phyloP scores from a whole-genome alignment of 2,888 invertebrate genomes.

The Noctua fimbriata region DNA sequence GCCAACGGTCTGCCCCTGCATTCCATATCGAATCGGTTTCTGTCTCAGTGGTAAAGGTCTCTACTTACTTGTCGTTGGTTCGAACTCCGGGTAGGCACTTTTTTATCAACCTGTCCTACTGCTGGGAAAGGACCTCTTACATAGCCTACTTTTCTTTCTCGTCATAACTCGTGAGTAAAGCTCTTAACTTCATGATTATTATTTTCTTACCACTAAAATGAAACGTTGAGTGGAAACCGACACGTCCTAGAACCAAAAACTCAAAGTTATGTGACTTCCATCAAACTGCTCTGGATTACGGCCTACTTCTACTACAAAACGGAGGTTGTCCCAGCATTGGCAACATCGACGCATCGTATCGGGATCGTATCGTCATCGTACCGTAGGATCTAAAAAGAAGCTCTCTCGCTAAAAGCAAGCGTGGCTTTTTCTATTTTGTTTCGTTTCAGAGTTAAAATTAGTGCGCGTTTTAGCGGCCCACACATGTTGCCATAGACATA shows the following conservation, averaged over 20 bases:
- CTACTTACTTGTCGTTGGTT: not conserved
- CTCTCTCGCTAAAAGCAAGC: conserved; percentile 74
- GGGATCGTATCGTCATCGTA: conserved; percentile 52
- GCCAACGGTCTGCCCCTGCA: not conserved
- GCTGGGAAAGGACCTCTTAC: not conserved
- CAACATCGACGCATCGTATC: not conserved
- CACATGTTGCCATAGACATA: conserved; percentile 36
- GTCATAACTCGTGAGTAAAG: not conserved
- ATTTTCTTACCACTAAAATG: not conserved
- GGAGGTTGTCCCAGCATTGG: too few species aligned
- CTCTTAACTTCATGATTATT: not conserved
- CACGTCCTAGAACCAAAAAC: not conserved
- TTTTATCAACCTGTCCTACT: not conserved
- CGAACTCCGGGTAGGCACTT: not conserved
- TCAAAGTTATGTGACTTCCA: not conserved
- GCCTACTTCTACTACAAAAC: not conserved
- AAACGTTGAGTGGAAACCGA: not conserved
- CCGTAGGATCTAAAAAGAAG: conserved; percentile 61
- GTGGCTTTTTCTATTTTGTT: conserved; percentile 72
- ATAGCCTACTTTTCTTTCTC: not conserved
- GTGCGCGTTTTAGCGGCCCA: conserved; percentile 68
- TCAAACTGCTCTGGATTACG: not conserved
- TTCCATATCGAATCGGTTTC: not conserved
- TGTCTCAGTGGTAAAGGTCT: not conserved
- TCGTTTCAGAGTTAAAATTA: conserved; percentile 72